These are phyloP conservation scores for Drosophila willistoni DNA, from an alignment of 1,140 invertebrate genomes.

Conservation along the genomic window DNA sequence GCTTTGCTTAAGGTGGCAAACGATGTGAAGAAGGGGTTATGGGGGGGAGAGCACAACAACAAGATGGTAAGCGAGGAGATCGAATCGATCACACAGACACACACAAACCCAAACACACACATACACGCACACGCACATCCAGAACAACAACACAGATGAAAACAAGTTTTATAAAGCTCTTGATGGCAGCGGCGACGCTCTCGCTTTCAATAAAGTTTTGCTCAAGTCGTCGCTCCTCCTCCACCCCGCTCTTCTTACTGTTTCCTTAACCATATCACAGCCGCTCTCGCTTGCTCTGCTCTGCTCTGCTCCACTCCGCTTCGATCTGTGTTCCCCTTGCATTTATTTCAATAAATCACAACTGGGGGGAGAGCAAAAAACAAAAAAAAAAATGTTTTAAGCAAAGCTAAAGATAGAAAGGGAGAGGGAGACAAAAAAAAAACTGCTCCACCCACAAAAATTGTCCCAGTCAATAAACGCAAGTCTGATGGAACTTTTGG, in stretches of 20 bases:
- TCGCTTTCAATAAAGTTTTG: constrained; percentile 64
- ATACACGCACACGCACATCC: no score
- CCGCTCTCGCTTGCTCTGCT: constrained; percentile 13
- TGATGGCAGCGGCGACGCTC: constrained; percentile 30
- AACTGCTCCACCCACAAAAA: constrained; percentile 5
- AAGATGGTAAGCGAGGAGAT: background rate
- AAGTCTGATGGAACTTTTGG: background rate
- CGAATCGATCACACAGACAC: background rate
- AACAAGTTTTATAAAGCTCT: constrained; percentile 62
- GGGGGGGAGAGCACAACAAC: background rate
- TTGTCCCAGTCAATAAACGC: constrained; percentile 19
- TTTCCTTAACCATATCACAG: background rate
- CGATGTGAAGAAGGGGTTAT: background rate
- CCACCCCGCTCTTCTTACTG: background rate
- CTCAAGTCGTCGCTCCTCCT: constrained; percentile 4
- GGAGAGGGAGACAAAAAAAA: background rate
- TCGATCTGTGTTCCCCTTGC: constrained; percentile 17
- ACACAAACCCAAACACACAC: background rate
- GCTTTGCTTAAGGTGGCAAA: background rate
- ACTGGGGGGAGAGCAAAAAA: background rate
- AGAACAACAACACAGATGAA: constrained; percentile 14
- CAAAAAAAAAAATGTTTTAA: background rate
- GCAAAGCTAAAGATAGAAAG: background rate
- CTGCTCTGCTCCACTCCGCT: background rate
- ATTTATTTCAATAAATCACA: constrained; percentile 65